These are phyloP conservation scores for Probosciger aterrimus DNA, from an alignment of 2,113 vertebrate species.

Conservation along the genomic window DNA sequence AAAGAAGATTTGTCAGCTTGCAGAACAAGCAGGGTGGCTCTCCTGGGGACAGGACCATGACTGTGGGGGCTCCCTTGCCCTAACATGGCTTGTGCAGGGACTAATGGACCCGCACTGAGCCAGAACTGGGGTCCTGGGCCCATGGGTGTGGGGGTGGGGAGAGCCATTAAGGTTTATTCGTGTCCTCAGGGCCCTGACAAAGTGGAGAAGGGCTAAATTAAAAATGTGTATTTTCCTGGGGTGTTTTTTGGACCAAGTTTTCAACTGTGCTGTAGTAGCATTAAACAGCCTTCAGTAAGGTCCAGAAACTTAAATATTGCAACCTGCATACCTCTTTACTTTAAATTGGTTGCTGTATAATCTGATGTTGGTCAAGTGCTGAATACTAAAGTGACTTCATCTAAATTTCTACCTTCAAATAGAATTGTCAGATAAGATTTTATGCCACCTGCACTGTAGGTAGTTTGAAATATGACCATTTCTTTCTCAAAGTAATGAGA, in stretches of 20 bases:
- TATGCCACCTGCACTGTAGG: background rate
- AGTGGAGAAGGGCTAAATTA: background rate
- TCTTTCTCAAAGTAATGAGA: background rate
- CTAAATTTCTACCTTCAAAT: background rate
- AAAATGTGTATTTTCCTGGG: background rate
- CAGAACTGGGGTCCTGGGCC: background rate
- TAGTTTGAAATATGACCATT: background rate
- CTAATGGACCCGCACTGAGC: accelerated
- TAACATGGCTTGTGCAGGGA: background rate
- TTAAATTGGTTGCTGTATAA: background rate
- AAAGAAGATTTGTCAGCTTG: background rate
- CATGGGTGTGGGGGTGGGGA: background rate
- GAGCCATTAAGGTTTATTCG: accelerated
- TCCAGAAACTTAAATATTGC: background rate
- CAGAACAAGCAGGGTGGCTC: background rate
- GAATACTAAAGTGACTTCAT: background rate
- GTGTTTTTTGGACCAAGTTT: background rate
- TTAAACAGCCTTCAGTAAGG: background rate
- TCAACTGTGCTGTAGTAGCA: background rate
- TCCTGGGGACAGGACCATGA: accelerated
- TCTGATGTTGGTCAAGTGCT: background rate
- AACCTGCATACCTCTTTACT: background rate
- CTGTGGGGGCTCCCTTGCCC: accelerated
- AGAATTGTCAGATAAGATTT: background rate
- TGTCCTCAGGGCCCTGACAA: background rate